Conservation (phyloP, 2,113 vertebrate genomes). For the Brachyhypopomus gauderio region DNA sequence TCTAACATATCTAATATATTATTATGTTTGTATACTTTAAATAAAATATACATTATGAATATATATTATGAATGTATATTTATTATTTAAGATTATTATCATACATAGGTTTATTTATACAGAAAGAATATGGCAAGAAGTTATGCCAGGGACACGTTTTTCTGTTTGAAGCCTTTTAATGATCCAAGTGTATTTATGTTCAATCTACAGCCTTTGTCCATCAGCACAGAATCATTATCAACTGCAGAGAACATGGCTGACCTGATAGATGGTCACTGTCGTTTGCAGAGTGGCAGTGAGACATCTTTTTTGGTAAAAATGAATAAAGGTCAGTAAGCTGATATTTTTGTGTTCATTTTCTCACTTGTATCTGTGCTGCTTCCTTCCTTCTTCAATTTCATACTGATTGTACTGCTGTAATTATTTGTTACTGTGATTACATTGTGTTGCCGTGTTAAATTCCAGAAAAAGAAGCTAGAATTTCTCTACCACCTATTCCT, state of each 20-base stretch:
- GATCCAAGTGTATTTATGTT: constrained; percentile 23
- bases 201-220: constrained; percentile 77
- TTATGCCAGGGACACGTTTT: no score
- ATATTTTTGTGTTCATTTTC: neutral
- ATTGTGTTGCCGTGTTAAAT: constrained; percentile 32
- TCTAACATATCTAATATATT: no score
- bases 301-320: constrained; percentile 77
- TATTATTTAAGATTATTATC: neutral
- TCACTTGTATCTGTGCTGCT: neutral
- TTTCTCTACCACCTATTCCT: constrained; percentile 73
- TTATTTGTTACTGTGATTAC: neutral
- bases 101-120: neutral
- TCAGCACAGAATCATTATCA: constrained; percentile 82
- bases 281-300: constrained; percentile 72
- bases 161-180: neutral
- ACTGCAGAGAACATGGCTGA: constrained; percentile 94
- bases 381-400: neutral
- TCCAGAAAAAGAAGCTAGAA: constrained; percentile 62
- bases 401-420: neutral
- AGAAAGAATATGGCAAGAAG: no score
- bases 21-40: no score
- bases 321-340: constrained; percentile 71
- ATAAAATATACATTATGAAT: neutral
- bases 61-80: neutral
- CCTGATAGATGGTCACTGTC: constrained; percentile 91